A percentile compares a stretch with the other conserved stretches of the same genome.
Conservation (phyloP, 2,888 invertebrate species). For the Reticulitermes lucifugus region DNA sequence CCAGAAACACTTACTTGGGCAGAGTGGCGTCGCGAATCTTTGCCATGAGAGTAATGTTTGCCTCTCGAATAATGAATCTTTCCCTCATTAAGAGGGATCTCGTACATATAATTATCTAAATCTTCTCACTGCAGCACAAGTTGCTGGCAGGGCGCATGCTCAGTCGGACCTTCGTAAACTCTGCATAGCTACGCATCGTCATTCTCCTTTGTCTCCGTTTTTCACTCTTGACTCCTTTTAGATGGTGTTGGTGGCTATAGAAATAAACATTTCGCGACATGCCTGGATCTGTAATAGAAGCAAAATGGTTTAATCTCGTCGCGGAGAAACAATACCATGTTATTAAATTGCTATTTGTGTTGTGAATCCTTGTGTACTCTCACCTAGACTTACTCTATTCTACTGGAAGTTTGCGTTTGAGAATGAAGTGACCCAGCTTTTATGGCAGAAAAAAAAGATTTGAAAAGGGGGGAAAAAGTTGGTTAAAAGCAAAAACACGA, state of each 20-base stretch:
- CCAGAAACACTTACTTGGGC: too few relatives aligned
- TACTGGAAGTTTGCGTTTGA: neutral
- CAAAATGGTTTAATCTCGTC: constrained; percentile 6
- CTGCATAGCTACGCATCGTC: neutral
- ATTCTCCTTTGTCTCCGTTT: neutral
- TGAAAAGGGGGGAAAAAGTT: too few relatives aligned
- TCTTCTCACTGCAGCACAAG: neutral
- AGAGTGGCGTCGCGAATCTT: too few relatives aligned
- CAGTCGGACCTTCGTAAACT: neutral
- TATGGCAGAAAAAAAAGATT: too few relatives aligned
- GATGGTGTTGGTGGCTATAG: neutral
- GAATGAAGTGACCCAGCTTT: neutral
- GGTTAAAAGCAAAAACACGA: too few relatives aligned
- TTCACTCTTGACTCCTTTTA: neutral
- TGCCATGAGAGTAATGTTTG: neutral
- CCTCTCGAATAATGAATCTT: neutral
- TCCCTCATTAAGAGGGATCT: neutral
- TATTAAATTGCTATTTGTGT: neutral
- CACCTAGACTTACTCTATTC: neutral
- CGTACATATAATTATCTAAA: constrained; percentile 1
- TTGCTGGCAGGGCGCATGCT: neutral
- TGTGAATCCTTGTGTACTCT: neutral
- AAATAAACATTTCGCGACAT: neutral
- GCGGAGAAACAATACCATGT: neutral
- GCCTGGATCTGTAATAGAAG: neutral